phyloP scores from a whole-genome alignment of 2,888 invertebrate genomes.

The Thecophora atra region DNA sequence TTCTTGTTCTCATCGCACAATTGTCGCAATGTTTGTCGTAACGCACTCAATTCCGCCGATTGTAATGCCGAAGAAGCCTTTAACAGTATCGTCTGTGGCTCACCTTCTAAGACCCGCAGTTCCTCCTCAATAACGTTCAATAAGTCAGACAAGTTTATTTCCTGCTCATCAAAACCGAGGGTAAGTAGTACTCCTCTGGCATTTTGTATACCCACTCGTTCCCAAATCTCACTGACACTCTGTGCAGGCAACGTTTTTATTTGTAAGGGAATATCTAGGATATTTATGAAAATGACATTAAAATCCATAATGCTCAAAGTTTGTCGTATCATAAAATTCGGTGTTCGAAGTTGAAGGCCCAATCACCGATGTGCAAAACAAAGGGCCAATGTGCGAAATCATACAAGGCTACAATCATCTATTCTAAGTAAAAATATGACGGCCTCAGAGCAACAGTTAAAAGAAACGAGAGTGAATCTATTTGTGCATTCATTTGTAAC shows the following conservation, averaged over 20 bases:
- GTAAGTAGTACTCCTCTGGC: slow-evolving; percentile 74
- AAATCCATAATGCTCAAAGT: too few relatives aligned
- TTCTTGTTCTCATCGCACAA: slow-evolving; percentile 82
- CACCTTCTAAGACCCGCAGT: slow-evolving; percentile 66
- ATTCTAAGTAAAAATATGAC: too few relatives aligned
- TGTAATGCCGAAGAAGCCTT: slow-evolving; percentile 74
- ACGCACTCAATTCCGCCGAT: slow-evolving; percentile 73
- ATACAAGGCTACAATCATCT: too few relatives aligned
- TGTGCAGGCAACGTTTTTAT: slow-evolving; percentile 66
- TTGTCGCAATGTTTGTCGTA: slow-evolving; percentile 73
- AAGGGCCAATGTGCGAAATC: background rate
- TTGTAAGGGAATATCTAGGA: slow-evolving; percentile 55
- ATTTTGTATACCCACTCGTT: slow-evolving; percentile 74
- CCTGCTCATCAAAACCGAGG: slow-evolving; percentile 72
- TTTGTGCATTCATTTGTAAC: too few relatives aligned
- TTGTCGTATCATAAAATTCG: background rate
- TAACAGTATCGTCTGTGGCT: slow-evolving; percentile 58
- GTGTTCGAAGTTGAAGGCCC: background rate
- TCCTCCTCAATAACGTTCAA: slow-evolving; percentile 78
- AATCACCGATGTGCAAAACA: background rate
- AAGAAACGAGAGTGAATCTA: too few relatives aligned
- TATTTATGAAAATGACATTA: too few relatives aligned
- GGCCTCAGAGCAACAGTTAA: too few relatives aligned
- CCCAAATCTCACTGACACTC: slow-evolving; percentile 77
- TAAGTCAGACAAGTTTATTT: slow-evolving; percentile 72